Evolutionary conservation across 2,797 vertebrate genomes (phyloP).

Genomic region (Paedocypris micromegethes): DNA sequence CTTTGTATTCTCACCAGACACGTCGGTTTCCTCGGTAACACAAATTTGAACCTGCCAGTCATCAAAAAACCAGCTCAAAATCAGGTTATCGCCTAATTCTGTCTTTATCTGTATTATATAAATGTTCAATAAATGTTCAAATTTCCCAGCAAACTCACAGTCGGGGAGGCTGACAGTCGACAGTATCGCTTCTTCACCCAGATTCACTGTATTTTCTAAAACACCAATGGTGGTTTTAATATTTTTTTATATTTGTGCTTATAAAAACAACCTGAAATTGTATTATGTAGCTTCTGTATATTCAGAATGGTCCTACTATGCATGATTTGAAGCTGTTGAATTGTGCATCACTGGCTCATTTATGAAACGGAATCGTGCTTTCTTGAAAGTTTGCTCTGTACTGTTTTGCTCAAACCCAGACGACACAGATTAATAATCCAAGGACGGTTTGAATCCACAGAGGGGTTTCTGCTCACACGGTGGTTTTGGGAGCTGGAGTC

Average conservation of each 20-base stretch:
- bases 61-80: constrained; percentile 32
- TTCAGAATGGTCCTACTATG: constrained; percentile 64
- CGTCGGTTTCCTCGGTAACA: no score
- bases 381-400: not conserved
- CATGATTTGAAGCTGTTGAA: constrained; percentile 63
- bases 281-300: constrained; percentile 61
- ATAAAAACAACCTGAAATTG: constrained; percentile 49
- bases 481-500: constrained; percentile 44
- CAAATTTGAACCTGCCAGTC: not conserved
- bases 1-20: constrained; percentile 11
- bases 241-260: constrained; percentile 50
- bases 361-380: constrained; percentile 46
- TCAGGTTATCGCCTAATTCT: constrained; percentile 40
- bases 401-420: not conserved
- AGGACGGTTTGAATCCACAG: no score
- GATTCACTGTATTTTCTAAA: constrained; percentile 52
- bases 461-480: no score
- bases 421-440: no score
- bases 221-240: constrained; percentile 50
- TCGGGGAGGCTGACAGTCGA: no score
- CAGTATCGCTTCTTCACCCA: constrained; percentile 40
- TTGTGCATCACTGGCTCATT: constrained; percentile 58
- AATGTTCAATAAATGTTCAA: not conserved
- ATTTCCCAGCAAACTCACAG: no score
- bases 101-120: constrained; percentile 42